These are phyloP conservation scores for Zaprionus kolodkinae DNA, from an alignment of 1,140 invertebrate genomes.

Conservation along the genomic window DNA sequence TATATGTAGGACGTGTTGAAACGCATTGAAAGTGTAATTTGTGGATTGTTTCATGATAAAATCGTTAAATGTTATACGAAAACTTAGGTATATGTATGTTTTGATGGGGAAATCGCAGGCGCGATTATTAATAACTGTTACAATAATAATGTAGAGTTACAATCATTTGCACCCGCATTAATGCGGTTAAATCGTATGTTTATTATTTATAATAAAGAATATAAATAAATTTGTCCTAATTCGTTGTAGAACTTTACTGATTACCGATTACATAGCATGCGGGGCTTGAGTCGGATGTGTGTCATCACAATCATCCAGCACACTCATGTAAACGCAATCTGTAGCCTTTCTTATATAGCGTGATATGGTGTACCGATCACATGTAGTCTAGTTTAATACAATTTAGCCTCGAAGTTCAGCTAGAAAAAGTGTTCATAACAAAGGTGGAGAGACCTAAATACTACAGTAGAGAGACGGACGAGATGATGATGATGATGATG, in stretches of 20 bases:
- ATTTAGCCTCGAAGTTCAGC: constrained; percentile 5
- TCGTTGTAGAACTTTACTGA: constrained; percentile 2
- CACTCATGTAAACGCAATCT: background rate
- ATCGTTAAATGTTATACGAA: constrained; percentile 1
- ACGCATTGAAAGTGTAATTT: background rate
- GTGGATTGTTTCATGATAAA: background rate
- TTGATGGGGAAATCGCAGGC: too few relatives aligned
- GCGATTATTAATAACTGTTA: background rate
- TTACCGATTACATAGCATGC: background rate
- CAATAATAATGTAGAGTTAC: background rate
- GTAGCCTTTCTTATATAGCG: background rate
- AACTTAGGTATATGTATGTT: background rate
- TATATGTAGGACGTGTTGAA: too few relatives aligned
- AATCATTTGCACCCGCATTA: background rate
- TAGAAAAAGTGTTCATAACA: constrained; percentile 1
- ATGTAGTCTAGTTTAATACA: constrained; percentile 16
- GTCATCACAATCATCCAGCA: too few relatives aligned
- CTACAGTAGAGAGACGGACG: constrained; percentile 5
- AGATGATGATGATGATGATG: background rate
- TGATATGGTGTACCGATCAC: constrained; percentile 1
- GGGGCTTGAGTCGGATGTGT: background rate
- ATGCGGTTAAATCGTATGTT: background rate
- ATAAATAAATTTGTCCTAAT: constrained; percentile 4
- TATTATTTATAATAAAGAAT: constrained; percentile 4
- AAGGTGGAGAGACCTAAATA: background rate